Base-by-base conservation (phyloP, 2,797 vertebrate species). In the Sebastes cheni region DNA sequence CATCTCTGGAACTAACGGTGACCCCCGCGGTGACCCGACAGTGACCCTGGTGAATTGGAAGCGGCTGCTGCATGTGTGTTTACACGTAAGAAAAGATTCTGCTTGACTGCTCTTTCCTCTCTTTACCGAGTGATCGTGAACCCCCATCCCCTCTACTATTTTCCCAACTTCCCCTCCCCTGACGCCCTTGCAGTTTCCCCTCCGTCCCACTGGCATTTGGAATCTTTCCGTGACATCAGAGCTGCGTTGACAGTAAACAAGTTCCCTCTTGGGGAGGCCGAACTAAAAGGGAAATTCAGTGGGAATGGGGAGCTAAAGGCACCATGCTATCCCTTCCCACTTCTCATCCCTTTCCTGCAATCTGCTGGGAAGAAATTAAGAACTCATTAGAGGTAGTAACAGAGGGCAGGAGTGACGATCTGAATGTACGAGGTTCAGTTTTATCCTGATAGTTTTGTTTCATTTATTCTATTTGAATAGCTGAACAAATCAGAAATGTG, bases 171-270 rank as follows among this genome's bases (percentile, higher is more conserved):
- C 72, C 67, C 67, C 73, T 83, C 83, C 85, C 79, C 61, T 25
- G 75, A 75, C 30, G 56, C 77, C 72, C 75, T 69, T 5, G 2
- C 54, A 70, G 56, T 65, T 72, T 66, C 71, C 71, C 79, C 82
- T 67, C 56, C n/a, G 59, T 89, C 88, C 86, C 75, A 60, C 80
- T 71, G 84, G 36, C 74, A 62, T 91, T 89, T 83, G 82, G 82
- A 82, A 92, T 92, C 85, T 95, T 95, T 95, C 95, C 94, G 76
- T 96, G 95, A 95, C 94, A 94, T 95, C 92, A 92, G 75, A 91
- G 91, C 77, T 1, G 71, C 86, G 79, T 88, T 93, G 92, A 93
- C 91, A 84, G 92, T 93, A 94, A 95, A 95, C 93, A 94, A 89
- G 76, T 89, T 89, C 77, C 83, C 92, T 95, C 94, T 87, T 78